phyloP scores from a whole-genome alignment of 1,140 invertebrate species.

The Diabrotica virgifera region DNA sequence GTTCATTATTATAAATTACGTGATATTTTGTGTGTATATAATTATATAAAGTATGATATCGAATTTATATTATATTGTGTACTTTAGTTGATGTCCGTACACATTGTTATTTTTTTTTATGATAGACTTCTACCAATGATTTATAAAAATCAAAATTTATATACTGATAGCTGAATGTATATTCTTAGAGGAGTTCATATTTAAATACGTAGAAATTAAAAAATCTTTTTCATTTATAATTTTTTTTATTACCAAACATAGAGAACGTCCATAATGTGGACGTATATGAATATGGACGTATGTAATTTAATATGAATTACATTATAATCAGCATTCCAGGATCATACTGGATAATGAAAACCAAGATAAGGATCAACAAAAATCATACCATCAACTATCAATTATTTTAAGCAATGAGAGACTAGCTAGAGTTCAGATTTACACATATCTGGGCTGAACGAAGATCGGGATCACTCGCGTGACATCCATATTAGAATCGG shows the following conservation, averaged over 20 bases:
- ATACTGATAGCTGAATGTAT: neutral
- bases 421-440: too few species aligned
- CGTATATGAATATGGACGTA: too few species aligned
- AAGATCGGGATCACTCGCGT: too few species aligned
- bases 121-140: neutral
- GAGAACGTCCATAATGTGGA: too few species aligned
- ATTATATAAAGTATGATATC: neutral
- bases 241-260: neutral
- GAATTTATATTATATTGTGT: neutral
- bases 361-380: too few species aligned
- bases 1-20: neutral
- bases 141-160: neutral
- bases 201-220: neutral
- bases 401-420: too few species aligned
- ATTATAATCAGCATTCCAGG: too few species aligned
- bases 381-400: too few species aligned
- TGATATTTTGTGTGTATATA: neutral
- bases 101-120: neutral
- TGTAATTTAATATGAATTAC: too few species aligned
- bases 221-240: neutral
- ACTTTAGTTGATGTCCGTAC: neutral
- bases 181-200: neutral
- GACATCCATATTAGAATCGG: too few species aligned
- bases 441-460: too few species aligned
- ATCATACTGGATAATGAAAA: too few species aligned